phyloP scores from a whole-genome alignment of 1,140 invertebrate species.

The Brachionus rotundiformis region DNA sequence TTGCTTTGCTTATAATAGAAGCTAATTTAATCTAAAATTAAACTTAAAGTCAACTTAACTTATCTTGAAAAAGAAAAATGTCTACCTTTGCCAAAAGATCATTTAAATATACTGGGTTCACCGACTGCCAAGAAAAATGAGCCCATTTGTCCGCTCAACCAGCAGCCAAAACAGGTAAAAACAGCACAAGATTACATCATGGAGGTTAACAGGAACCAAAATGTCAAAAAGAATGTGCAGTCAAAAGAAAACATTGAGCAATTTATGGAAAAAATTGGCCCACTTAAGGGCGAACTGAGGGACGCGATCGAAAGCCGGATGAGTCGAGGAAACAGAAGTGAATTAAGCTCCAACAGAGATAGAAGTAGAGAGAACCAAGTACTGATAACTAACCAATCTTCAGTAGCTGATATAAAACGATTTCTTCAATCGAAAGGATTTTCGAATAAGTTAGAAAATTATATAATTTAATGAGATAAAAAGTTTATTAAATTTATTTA shows the following conservation, averaged over 20 bases:
- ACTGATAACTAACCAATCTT: neutral
- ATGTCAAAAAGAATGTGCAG: neutral
- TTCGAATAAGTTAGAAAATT: conserved; percentile 66
- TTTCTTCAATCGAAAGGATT: conserved; percentile 79
- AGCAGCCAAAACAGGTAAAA: too few species aligned
- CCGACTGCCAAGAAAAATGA: neutral
- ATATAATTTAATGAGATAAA: neutral
- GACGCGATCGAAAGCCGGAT: conserved; percentile 1
- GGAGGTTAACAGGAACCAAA: neutral
- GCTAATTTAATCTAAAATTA: neutral
- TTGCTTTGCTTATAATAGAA: neutral
- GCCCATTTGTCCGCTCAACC: neutral
- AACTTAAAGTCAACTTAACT: neutral
- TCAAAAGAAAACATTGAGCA: neutral
- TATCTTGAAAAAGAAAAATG: neutral
- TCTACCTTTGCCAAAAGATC: neutral
- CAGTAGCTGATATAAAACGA: conserved; percentile 70
- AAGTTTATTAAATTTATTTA: conserved; percentile 45
- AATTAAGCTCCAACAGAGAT: neutral
- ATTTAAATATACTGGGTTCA: neutral
- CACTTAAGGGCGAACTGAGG: neutral
- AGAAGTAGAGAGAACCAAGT: neutral
- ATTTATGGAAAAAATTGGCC: conserved; percentile 15
- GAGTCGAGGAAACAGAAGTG: neutral
- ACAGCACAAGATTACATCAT: neutral